A percentile compares a stretch with the other conserved stretches of the same genome.
These are phyloP conservation scores for Oxygymnocypris stewartii DNA, from an alignment of 2,113 vertebrate genomes.

Conservation along the genomic window DNA sequence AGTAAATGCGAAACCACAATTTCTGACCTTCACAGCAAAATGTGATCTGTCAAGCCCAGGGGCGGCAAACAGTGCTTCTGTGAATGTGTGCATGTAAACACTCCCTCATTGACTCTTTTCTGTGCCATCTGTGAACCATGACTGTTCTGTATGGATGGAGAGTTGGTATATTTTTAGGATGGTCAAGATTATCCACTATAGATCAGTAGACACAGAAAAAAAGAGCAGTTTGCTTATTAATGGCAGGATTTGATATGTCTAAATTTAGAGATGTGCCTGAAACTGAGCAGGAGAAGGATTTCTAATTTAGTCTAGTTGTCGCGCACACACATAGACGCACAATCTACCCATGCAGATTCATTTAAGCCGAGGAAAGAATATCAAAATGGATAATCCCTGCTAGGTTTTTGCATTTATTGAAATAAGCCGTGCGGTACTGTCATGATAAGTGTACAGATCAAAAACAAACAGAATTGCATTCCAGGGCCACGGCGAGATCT, in stretches of 20 bases:
- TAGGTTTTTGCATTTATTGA: slow-evolving; percentile 43
- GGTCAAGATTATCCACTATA: slow-evolving; percentile 1
- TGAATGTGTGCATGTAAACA: not conserved
- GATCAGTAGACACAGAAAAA: not conserved
- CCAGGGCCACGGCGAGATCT: slow-evolving; percentile 69
- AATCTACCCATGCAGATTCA: slow-evolving; percentile 12
- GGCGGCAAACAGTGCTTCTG: not conserved
- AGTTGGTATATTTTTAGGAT: not conserved
- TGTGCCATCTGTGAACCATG: slow-evolving; percentile 9
- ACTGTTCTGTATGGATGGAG: not conserved
- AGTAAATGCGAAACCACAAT: slow-evolving; percentile 26
- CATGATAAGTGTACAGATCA: slow-evolving; percentile 70
- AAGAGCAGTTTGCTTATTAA: slow-evolving; percentile 30
- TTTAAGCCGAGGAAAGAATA: slow-evolving; percentile 17
- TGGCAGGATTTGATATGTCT: slow-evolving; percentile 1
- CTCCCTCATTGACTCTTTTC: not conserved
- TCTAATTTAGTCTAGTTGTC: slow-evolving; percentile 9
- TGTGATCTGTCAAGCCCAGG: slow-evolving; percentile 38
- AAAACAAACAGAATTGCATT: slow-evolving; percentile 68
- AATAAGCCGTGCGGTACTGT: slow-evolving; percentile 59
- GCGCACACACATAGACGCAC: slow-evolving; percentile 12
- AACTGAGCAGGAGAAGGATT: slow-evolving; percentile 13
- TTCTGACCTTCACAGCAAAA: slow-evolving; percentile 46
- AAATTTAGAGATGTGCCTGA: slow-evolving; percentile 23
- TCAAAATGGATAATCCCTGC: slow-evolving; percentile 38